Evolutionary conservation across 2,113 vertebrate species (phyloP).

Genomic region (Bubo blakistoni): DNA sequence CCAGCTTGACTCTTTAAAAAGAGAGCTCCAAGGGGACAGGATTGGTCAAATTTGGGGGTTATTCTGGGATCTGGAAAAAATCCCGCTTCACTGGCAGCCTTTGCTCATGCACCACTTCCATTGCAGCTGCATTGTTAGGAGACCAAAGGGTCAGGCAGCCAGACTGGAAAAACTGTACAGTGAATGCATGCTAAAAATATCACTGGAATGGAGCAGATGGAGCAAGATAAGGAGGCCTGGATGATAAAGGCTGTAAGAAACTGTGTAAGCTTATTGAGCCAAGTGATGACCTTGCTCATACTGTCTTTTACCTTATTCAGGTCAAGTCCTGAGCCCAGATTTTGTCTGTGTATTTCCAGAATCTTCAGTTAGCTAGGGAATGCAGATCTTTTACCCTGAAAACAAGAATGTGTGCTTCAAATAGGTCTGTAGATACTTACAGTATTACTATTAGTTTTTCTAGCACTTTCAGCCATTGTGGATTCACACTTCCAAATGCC

Average conservation of each 20-base stretch:
- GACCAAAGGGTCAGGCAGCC: conserved; percentile 31
- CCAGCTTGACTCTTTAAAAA: conserved; percentile 21
- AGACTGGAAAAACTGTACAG: conserved; percentile 48
- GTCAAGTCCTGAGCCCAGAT: background rate
- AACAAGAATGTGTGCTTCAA: background rate
- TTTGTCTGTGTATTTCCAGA: background rate
- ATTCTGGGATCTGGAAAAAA: conserved; percentile 45
- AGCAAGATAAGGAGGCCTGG: conserved; percentile 18
- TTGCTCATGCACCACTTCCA: conserved; percentile 30
- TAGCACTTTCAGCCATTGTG: background rate
- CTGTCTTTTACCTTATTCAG: background rate
- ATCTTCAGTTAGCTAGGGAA: background rate
- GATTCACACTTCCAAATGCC: too few relatives aligned
- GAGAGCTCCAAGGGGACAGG: conserved; percentile 16
- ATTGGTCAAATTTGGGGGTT: conserved; percentile 48
- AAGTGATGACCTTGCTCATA: background rate
- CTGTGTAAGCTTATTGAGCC: background rate
- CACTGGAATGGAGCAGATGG: conserved; percentile 37
- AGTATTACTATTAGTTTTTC: background rate
- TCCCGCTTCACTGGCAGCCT: background rate
- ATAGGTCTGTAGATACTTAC: background rate
- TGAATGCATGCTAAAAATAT: conserved; percentile 53
- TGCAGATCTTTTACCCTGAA: background rate
- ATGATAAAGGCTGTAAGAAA: conserved; percentile 13
- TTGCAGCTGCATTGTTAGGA: conserved; percentile 28